Evolutionary conservation across 1,140 invertebrate species (phyloP), one percentile per base, ranked within the genome.

Genomic region (Drosophila melanica): DNA sequence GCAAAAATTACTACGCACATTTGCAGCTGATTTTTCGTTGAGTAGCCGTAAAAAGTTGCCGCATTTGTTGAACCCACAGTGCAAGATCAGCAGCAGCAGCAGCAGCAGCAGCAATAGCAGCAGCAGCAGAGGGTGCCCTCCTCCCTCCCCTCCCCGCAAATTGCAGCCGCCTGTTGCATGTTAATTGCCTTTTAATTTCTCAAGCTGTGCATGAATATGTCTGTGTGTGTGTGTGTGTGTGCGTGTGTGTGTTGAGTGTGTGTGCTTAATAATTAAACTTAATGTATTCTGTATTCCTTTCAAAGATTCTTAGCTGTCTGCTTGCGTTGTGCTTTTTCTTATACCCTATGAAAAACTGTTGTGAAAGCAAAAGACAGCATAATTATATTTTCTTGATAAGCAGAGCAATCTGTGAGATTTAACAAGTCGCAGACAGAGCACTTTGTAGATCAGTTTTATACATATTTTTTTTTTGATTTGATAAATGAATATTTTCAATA

Each of bases 131-230:
- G 75, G 63, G 75, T 63, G 63, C 70, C 62, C 54, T 42, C 18
- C n/a, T 14, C 9, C 33, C 33, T 7, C 11, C 11, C 45, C 5
- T 3, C 8, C 18, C 8, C 20, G 16, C 16, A 39, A 47, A 47
- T 64, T 71, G 72, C 62, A 73, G 74, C 60, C 67, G 70, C 65
- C 35, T 76, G 48, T 39, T 73, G 82, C 82, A 87, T 87, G 82
- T 87, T 86, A 87, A 86, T 86, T 86, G 82, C 79, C 77, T 76
- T 82, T 86, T 86, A 86, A 86, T 86, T 86, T 87, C 79, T 79
- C 72, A 67, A 54, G 48, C 66, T 67, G 44, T 75, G 68, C 55
- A 63, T 76, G 45, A 48, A 71, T 30, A 33, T 60, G 9, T 6
- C 11, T 53, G 20, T 55, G 35, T 48, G 42, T 71, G 16, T 37